A percentile compares a stretch with the other conserved stretches of the same genome.
These are phyloP conservation scores for Xestia sexstrigata DNA, from an alignment of 2,888 invertebrate genomes.

Conservation along the genomic window DNA sequence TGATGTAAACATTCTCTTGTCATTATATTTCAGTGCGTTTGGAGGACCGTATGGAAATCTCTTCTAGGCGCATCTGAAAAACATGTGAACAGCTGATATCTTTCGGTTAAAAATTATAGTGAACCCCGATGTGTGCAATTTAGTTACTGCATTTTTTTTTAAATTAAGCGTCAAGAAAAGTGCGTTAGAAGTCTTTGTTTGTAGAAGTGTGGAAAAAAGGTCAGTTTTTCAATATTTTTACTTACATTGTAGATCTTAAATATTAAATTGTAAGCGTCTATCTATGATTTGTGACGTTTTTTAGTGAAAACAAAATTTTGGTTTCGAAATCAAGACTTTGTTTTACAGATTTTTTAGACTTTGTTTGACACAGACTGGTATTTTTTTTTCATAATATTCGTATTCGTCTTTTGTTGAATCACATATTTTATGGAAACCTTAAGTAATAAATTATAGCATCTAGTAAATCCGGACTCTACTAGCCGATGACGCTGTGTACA, in stretches of 20 bases:
- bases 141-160: conserved; percentile 37
- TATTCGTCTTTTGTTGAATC: neutral
- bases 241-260: conserved; percentile 15
- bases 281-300: conserved; percentile 18
- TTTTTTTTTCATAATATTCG: neutral
- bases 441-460: neutral
- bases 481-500: conserved; percentile 52
- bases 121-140: conserved; percentile 67
- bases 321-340: conserved; percentile 21
- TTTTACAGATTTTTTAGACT: too few species aligned
- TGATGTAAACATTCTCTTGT: conserved; percentile 88
- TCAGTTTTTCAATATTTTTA: conserved; percentile 56
- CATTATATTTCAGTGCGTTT: conserved; percentile 87
- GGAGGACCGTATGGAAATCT: conserved; percentile 80
- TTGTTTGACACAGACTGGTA: conserved; percentile 17
- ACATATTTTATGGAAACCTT: neutral
- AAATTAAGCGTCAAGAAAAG: conserved; percentile 61
- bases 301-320: conserved; percentile 27
- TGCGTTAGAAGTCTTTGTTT: conserved; percentile 68
- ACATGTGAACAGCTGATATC: conserved; percentile 85
- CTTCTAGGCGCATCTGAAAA: conserved; percentile 74
- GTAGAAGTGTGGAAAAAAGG: conserved; percentile 60
- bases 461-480: conserved; percentile 40
- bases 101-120: conserved; percentile 64
- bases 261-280: neutral